A percentile compares a stretch with the other conserved stretches of the same genome.
Conservation (phyloP, 2,113 vertebrate species). For the Eulemur macaco region DNA sequence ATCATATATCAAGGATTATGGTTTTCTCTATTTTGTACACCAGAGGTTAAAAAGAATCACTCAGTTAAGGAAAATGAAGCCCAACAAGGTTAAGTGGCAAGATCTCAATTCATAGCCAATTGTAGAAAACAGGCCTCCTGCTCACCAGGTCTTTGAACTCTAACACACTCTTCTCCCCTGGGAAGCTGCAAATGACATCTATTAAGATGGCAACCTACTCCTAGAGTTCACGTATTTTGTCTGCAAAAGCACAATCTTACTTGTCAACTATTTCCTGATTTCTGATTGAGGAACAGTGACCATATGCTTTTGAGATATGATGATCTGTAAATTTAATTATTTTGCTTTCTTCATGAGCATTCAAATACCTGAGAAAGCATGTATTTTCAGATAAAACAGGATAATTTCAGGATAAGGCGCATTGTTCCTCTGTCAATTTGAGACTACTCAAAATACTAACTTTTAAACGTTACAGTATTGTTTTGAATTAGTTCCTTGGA, state of each 20-base stretch:
- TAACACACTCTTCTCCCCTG: background rate
- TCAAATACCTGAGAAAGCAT: background rate
- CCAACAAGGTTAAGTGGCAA: background rate
- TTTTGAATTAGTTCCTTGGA: constrained; percentile 34
- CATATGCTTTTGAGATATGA: background rate
- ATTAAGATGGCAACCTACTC: background rate
- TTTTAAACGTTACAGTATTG: background rate
- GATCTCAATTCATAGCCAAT: background rate
- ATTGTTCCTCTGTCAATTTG: background rate
- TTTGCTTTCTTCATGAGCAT: background rate
- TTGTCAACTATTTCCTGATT: background rate
- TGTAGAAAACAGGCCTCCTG: background rate
- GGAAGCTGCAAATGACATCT: background rate
- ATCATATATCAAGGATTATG: background rate
- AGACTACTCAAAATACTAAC: background rate
- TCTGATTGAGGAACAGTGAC: background rate
- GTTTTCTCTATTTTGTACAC: background rate
- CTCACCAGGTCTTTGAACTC: background rate
- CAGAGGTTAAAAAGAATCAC: background rate
- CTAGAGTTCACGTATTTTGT: background rate
- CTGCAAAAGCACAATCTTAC: background rate
- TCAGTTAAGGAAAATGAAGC: background rate
- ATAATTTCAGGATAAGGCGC: background rate
- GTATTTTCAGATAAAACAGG: background rate
- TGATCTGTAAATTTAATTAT: background rate